Evolutionary conservation across 2,888 invertebrate species (phyloP), one percentile per base, ranked within the genome.

Genomic region (Pecten maximus): DNA sequence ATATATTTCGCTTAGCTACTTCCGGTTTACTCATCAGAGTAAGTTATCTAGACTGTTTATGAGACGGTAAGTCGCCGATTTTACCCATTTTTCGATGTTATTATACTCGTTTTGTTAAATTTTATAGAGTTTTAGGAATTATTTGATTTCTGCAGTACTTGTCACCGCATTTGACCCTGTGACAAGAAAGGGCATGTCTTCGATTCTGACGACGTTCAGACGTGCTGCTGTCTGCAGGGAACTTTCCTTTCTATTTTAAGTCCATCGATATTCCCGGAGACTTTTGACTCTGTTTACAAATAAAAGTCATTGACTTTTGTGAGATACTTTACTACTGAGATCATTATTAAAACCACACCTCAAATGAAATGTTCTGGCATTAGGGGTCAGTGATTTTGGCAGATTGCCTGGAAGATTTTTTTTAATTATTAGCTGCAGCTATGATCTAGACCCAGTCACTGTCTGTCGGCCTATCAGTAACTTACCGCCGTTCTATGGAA

Each of bases 161-260:
- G 74, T 74, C 74, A 74, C 35, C 3, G 35, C 35, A 35, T 35
- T 35, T 74, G 74, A 74, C 74, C 23, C 28, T 6, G 0, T 74
- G 28, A 54, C 50, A 54, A 54, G 50, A 23, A 35, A 74, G 8
- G 74, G 23, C 74, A 74, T 74, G 74, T 74, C 74, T 60, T n/a
- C 35, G 35, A 35, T 74, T 12, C 28, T 74, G 74, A 12, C 74
- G 35, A 10, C 23, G 35, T 74, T 28, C 74, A 35, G 35, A 23
- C 60, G 23, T n/a, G 19, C 74, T 35, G 28, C 35, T 74, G 74
- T 74, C 74, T 74, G 74, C 74, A 60, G 35, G 10, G 74, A 35
- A 74, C 74, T 74, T 74, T 74, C 28, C n/a, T 74, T 74, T 74
- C n/a, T n/a, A n/a, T n/a, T 74, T 74, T 74, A 54, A 35, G 35